Evolutionary conservation across 2,797 vertebrate species (phyloP).

Genomic region (Danio albolineatus): DNA sequence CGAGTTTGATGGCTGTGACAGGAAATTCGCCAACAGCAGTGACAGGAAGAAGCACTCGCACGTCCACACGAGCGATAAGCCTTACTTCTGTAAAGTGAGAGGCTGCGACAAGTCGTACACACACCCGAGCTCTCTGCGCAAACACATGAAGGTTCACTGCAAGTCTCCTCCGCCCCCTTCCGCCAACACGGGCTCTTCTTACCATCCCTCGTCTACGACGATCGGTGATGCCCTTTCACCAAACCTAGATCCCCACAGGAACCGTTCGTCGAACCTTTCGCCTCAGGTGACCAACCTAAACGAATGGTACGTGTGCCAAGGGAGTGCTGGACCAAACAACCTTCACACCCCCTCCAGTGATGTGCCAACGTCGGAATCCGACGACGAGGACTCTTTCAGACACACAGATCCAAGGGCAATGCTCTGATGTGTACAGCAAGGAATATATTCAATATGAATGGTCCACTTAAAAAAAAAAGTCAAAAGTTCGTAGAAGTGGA

Average conservation of each 20-base stretch:
- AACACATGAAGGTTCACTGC: constrained; percentile 99
- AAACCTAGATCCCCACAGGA: constrained; percentile 81
- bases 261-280: constrained; percentile 86
- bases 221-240: constrained; percentile 86
- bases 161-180: constrained; percentile 93
- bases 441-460: constrained; percentile 60
- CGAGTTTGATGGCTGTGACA: constrained; percentile 97
- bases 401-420: constrained; percentile 89
- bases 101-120: constrained; percentile 97
- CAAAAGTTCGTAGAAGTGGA: constrained; percentile 43
- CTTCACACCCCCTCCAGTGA: constrained; percentile 92
- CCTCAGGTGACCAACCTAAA: constrained; percentile 98
- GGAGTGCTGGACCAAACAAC: constrained; percentile 86
- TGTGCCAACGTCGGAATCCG: constrained; percentile 88
- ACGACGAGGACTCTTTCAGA: constrained; percentile 90
- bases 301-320: constrained; percentile 99
- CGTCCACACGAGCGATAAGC: constrained; percentile 97
- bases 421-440: constrained; percentile 80
- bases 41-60: constrained; percentile 99
- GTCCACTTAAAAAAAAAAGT: constrained; percentile 9
- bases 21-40: constrained; percentile 98
- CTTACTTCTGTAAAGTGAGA: constrained; percentile 96
- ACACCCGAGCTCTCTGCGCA: constrained; percentile 92
- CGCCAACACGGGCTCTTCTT: constrained; percentile 77
- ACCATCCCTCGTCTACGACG: constrained; percentile 82